Evolutionary conservation across 2,888 invertebrate species (phyloP).

Genomic region (Rhogogaster chlorosoma): DNA sequence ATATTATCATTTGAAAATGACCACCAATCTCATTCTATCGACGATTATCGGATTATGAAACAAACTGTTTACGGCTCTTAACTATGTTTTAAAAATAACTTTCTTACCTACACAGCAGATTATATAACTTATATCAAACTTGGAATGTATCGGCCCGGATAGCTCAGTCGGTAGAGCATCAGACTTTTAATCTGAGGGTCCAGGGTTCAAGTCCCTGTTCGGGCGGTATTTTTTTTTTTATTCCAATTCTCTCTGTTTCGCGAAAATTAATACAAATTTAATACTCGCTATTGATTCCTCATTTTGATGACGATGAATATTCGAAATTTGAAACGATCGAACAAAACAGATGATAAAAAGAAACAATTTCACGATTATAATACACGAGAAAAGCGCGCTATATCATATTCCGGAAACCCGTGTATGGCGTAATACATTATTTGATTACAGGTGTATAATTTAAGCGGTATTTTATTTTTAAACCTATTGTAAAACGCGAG

Average conservation of each 20-base stretch:
- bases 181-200: slow-evolving; percentile 64
- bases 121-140: not conserved
- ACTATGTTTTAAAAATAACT: not conserved
- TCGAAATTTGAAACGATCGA: not conserved
- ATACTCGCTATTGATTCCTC: not conserved
- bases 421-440: not conserved
- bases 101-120: not conserved
- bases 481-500: not conserved
- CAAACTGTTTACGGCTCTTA: not conserved
- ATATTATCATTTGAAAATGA: not conserved
- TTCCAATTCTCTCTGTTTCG: not conserved
- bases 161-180: slow-evolving; percentile 78
- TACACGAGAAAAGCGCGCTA: not conserved
- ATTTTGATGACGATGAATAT: not conserved
- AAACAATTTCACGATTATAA: not conserved
- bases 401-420: not conserved
- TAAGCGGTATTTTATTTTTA: not conserved
- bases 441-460: not conserved
- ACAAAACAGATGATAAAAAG: not conserved
- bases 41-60: not conserved
- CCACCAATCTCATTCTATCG: not conserved
- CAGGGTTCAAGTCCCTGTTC: slow-evolving; percentile 63
- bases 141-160: slow-evolving; percentile 66
- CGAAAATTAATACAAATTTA: not conserved
- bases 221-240: slow-evolving; percentile 59